Base-by-base conservation (phyloP, 2,888 invertebrate genomes). In the Agriopis leucophaearia region DNA sequence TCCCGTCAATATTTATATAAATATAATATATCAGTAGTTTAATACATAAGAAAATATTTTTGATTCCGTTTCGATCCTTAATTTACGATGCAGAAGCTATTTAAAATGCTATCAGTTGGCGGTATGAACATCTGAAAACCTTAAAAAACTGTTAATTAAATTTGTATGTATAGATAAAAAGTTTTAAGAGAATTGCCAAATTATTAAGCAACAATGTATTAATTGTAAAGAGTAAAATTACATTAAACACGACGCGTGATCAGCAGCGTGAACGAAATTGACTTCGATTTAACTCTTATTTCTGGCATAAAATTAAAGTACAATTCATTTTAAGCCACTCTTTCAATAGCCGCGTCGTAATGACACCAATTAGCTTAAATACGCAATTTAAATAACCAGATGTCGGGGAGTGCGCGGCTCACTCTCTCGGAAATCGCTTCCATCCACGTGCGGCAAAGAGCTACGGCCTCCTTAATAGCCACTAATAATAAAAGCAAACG, bases 401-500 rank as follows among this genome's bases (percentile, higher is more conserved):
- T 83, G 86, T 78, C 76, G 83, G 80, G 54, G 81, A 78, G 74
- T 76, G 79, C 75, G 74, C 75, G 74, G 76, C 74, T 59, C 69
- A 76, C 66, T 77, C 74, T 73, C 76, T 78, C 75, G 73, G 77
- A 81, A 77, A 79, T 75, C 80, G 76, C 74, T 69, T 70, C 70
- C 67, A 75, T 79, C 80, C 83, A 83, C 84, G 82, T 82, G 84
- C 82, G 70, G 73, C 74, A 69, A 73, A 80, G 78, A 83, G 77
- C 81, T 80, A 78, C 78, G 73, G 76, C 75, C 78, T 77, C 76
- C 81, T 79, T 88, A 88, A 89, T 87, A 84, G 86, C 82, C 80
- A 86, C 87, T 86, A 86, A 88, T 86, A 86, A 86, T 88, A 88
- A 88, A 88, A 86, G 81, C 81, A 88, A 90, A 88, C 88, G 86